These are phyloP conservation scores for Mormoops blainvillei DNA, from an alignment of 2,113 vertebrate species.

Conservation along the genomic window DNA sequence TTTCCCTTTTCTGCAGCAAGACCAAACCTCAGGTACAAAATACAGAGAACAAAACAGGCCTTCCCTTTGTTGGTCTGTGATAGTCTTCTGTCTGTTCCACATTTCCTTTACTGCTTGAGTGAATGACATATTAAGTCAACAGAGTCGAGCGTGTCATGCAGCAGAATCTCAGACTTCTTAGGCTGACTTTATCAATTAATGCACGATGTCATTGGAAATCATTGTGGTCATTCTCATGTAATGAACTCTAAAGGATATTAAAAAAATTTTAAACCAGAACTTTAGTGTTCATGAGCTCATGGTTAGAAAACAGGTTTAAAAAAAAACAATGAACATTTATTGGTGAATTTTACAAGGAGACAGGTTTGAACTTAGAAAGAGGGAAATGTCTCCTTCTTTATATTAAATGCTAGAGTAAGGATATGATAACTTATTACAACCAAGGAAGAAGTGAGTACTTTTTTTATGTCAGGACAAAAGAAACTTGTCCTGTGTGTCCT, in stretches of 20 bases:
- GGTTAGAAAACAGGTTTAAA: slow-evolving; percentile 8
- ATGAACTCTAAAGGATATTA: neutral
- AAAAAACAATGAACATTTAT: neutral
- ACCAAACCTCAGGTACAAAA: neutral
- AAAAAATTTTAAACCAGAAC: neutral
- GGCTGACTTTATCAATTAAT: neutral
- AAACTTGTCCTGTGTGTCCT: neutral
- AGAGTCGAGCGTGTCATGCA: neutral
- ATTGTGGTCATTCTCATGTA: neutral
- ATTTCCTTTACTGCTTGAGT: neutral
- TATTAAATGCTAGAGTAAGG: neutral
- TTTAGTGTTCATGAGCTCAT: neutral
- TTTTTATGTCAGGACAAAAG: neutral
- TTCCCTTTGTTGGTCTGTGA: neutral
- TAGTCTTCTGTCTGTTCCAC: neutral
- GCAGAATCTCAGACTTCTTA: slow-evolving; percentile 18
- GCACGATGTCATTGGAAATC: neutral
- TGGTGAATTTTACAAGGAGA: neutral
- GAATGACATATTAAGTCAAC: neutral
- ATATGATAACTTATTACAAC: neutral
- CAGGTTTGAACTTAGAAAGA: neutral
- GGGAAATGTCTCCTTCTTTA: neutral
- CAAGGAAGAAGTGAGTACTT: neutral
- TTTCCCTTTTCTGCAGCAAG: neutral
- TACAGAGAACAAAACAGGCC: neutral